Evolutionary conservation across 2,888 invertebrate species (phyloP).

Genomic region (Orthonevra nobilis): DNA sequence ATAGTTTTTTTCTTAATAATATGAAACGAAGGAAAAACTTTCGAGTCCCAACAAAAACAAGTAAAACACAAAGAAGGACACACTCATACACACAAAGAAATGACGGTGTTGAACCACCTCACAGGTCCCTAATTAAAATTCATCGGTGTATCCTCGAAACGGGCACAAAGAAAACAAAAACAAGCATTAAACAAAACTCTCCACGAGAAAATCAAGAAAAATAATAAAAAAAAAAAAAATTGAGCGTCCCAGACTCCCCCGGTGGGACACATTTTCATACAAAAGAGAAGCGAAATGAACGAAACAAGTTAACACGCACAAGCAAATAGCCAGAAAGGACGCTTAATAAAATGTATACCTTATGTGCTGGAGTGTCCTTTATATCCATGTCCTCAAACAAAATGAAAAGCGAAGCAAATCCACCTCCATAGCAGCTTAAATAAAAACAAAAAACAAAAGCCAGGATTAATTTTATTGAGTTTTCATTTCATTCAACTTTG

Average conservation of each 20-base stretch:
- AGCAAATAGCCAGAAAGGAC: constrained; percentile 23
- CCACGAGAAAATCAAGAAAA: background rate
- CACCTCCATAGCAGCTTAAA: too few relatives aligned
- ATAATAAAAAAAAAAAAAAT: background rate
- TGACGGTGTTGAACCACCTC: constrained; percentile 18
- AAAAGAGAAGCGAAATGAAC: constrained; percentile 23
- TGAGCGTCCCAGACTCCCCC: constrained; percentile 3
- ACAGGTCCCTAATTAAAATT: constrained; percentile 46
- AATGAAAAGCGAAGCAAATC: constrained; percentile 3
- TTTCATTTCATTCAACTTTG: background rate
- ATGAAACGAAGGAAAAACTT: background rate
- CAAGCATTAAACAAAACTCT: background rate
- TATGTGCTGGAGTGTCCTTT: constrained; percentile 43
- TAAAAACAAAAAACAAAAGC: background rate
- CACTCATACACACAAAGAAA: background rate
- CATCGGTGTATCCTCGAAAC: constrained; percentile 14
- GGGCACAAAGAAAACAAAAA: background rate
- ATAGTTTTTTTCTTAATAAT: background rate
- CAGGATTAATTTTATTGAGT: constrained; percentile 29
- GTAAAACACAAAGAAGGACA: background rate
- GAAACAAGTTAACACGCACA: constrained; percentile 33
- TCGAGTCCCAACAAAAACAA: background rate
- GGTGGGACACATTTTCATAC: background rate
- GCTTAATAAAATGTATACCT: constrained; percentile 28
- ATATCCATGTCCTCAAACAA: constrained; percentile 18